Percentiles rank a stretch among this genome's conserved stretches.
These are phyloP conservation scores for Thereva unica DNA, from an alignment of 2,888 invertebrate genomes.

Conservation along the genomic window DNA sequence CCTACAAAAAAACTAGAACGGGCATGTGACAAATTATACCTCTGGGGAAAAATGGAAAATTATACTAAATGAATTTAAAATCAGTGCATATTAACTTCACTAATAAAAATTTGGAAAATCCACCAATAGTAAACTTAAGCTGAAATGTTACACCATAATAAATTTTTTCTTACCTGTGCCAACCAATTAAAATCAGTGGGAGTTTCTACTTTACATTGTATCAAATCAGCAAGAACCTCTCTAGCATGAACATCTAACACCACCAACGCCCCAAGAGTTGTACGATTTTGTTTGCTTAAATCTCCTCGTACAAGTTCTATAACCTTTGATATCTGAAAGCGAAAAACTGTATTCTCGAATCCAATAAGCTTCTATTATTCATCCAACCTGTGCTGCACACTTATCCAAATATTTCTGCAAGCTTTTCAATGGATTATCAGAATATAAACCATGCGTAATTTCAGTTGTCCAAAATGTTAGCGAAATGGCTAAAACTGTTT, in stretches of 20 bases:
- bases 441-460: slow-evolving; percentile 77
- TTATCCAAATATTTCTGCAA: slow-evolving; percentile 69
- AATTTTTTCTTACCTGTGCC: slow-evolving; percentile 61
- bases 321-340: slow-evolving; percentile 68
- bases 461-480: slow-evolving; percentile 90
- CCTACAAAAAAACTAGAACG: no score
- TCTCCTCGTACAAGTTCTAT: slow-evolving; percentile 86
- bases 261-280: slow-evolving; percentile 87
- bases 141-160: no score
- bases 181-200: slow-evolving; percentile 91
- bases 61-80: no score
- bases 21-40: no score
- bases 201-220: slow-evolving; percentile 66
- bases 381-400: slow-evolving; percentile 67
- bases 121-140: no score
- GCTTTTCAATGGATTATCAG: slow-evolving; percentile 59
- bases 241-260: slow-evolving; percentile 92
- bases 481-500: slow-evolving; percentile 81
- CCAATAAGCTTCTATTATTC: not conserved
- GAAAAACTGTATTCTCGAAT: not conserved
- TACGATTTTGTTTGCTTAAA: slow-evolving; percentile 81
- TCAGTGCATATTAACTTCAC: no score
- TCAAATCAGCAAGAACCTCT: slow-evolving; percentile 77
- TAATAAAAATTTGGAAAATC: no score
- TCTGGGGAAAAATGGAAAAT: no score